These are phyloP conservation scores for Atta texana DNA, from an alignment of 1,140 invertebrate species.

Conservation along the genomic window DNA sequence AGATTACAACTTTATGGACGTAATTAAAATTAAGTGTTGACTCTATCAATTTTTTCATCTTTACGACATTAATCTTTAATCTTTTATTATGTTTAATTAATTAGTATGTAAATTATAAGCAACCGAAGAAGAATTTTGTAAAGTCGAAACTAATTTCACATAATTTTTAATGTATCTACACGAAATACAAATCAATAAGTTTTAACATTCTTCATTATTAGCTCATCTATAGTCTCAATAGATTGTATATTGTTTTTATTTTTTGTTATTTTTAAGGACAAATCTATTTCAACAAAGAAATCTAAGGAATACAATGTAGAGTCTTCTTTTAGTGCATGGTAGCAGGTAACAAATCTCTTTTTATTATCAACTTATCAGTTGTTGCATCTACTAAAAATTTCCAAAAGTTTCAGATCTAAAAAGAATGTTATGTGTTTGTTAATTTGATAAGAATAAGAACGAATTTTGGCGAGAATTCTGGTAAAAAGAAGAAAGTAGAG, in stretches of 20 bases:
- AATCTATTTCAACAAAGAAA: not conserved
- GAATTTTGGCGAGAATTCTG: slow-evolving; percentile 4
- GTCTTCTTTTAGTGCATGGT: not conserved
- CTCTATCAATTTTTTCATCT: too few relatives aligned
- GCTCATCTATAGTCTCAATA: too few relatives aligned
- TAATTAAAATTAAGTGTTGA: too few relatives aligned
- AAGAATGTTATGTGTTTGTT: not conserved
- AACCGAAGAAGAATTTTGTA: too few relatives aligned
- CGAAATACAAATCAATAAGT: too few relatives aligned
- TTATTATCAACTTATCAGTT: not conserved
- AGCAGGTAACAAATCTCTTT: not conserved
- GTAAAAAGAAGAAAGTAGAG: not conserved
- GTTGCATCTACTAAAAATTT: not conserved
- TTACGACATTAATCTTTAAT: too few relatives aligned
- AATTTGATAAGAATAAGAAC: slow-evolving; percentile 8
- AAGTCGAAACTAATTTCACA: too few relatives aligned
- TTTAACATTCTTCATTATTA: too few relatives aligned
- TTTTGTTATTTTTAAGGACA: not conserved
- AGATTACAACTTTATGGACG: too few relatives aligned
- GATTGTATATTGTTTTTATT: not conserved
- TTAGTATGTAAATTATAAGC: too few relatives aligned
- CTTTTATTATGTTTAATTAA: too few relatives aligned
- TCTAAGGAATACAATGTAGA: not conserved
- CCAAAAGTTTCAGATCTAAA: not conserved
- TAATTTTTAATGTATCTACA: too few relatives aligned